A percentile compares a stretch with the other conserved stretches of the same genome.
These are phyloP conservation scores for Geotrypetes seraphini DNA, from an alignment of 2,797 vertebrate species.

Conservation along the genomic window DNA sequence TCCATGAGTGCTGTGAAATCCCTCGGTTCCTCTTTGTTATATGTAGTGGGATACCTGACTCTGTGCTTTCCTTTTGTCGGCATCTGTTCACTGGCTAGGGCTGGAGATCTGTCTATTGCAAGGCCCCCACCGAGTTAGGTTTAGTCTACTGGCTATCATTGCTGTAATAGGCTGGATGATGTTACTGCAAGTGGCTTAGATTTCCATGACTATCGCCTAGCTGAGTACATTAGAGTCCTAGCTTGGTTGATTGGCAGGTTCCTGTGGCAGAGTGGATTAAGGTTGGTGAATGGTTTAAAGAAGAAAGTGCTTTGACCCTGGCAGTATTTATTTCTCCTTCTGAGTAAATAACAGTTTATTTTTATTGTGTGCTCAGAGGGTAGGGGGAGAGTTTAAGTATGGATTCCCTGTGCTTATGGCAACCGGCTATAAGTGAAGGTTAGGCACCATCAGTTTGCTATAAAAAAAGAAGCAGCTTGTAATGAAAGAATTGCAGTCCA, in stretches of 20 bases:
- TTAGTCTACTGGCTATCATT: not conserved
- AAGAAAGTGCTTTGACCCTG: not conserved
- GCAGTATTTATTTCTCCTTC: not conserved
- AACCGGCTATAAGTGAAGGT: accelerated
- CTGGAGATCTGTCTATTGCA: not conserved
- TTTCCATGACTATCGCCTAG: not conserved
- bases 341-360: not conserved
- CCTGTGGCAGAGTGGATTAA: not conserved
- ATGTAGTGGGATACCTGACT: no score
- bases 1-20: no score
- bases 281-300: not conserved
- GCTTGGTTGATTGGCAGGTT: not conserved
- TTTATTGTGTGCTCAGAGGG: not conserved
- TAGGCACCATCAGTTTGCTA: accelerated
- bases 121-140: not conserved
- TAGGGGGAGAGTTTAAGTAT: not conserved
- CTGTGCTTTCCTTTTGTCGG: no score
- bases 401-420: not conserved
- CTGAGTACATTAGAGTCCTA: not conserved
- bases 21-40: accelerated
- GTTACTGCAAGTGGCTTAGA: not conserved
- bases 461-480: not conserved
- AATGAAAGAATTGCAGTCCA: not conserved
- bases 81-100: not conserved
- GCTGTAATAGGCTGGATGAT: not conserved